phyloP scores from a whole-genome alignment of 2,888 invertebrate species.

The Drosophila emarginata region DNA sequence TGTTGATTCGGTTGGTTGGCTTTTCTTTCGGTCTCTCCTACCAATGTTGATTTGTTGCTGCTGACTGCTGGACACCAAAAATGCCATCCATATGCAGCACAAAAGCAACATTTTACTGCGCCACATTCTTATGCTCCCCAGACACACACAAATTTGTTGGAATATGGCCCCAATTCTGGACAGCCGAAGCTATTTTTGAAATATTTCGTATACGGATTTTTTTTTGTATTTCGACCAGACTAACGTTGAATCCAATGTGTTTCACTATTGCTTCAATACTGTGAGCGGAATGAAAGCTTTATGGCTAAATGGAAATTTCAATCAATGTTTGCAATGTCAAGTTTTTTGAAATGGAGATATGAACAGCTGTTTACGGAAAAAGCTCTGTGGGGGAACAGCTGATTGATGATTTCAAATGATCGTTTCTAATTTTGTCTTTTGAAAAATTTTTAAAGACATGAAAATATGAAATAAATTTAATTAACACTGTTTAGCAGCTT shows the following conservation, averaged over 20 bases:
- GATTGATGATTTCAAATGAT: not conserved
- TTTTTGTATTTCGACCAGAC: conserved; percentile 16
- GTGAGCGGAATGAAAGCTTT: not conserved
- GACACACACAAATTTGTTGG: conserved; percentile 21
- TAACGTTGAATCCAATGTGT: conserved; percentile 3
- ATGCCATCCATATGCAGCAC: conserved; percentile 57
- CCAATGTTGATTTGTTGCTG: conserved; percentile 75
- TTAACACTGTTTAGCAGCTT: no score
- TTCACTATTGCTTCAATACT: not conserved
- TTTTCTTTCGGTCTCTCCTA: conserved; percentile 17
- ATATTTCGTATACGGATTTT: conserved; percentile 19
- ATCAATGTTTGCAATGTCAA: not conserved
- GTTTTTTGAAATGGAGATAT: not conserved
- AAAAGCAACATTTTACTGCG: conserved; percentile 44
- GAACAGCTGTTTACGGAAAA: not conserved
- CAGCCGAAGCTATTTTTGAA: conserved; percentile 41
- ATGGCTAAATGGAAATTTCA: not conserved
- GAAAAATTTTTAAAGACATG: not conserved
- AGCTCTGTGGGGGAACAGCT: not conserved
- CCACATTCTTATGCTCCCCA: conserved; percentile 51
- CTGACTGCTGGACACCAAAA: conserved; percentile 47
- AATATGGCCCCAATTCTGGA: conserved; percentile 18
- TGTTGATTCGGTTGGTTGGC: not conserved
- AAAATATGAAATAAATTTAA: no score
- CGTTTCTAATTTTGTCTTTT: no score